Percentiles rank a stretch among this genome's conserved stretches.
Evolutionary conservation across 1,140 invertebrate species (phyloP).

Genomic region (Apis laboriosa): DNA sequence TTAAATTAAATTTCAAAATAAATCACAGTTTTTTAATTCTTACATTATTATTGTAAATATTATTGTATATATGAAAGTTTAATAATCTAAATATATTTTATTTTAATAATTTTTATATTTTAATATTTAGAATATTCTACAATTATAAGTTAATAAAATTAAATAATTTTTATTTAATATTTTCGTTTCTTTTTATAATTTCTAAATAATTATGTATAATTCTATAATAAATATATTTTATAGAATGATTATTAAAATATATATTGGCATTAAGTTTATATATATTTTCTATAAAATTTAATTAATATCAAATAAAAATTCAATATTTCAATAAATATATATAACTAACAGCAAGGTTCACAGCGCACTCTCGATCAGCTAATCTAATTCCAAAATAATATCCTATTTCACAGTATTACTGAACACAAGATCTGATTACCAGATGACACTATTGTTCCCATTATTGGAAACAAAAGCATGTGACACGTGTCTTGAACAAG

Average conservation of each 20-base stretch:
- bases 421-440: background rate
- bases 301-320: background rate
- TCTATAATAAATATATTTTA: background rate
- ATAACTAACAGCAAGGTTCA: background rate
- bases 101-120: background rate
- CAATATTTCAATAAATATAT: background rate
- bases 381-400: background rate
- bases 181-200: background rate
- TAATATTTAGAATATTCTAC: no score
- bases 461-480: conserved; percentile 37
- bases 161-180: background rate
- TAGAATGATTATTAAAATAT: background rate
- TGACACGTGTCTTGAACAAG: background rate
- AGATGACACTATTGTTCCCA: conserved; percentile 39
- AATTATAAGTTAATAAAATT: no score
- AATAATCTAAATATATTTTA: background rate
- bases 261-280: background rate
- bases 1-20: background rate
- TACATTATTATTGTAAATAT: background rate
- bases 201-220: background rate
- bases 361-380: background rate
- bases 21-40: background rate
- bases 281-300: background rate
- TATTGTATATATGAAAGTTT: background rate
- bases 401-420: background rate